Conservation (phyloP, 2,113 vertebrate species). For the Ciconia boyciana region DNA sequence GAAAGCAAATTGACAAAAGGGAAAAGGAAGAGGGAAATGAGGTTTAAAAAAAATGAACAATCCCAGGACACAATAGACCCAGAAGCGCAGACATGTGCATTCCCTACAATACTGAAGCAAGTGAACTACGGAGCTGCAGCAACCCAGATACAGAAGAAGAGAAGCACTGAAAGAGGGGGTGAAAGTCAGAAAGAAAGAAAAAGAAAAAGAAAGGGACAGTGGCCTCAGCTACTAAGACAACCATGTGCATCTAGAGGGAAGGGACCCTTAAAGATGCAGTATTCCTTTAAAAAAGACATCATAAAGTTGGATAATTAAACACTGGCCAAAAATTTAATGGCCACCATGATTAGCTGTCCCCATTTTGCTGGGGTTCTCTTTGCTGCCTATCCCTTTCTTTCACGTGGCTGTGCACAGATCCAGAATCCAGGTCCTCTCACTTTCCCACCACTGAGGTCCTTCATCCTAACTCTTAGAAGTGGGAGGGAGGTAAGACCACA, state of each 20-base stretch:
- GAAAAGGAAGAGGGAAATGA: conserved; percentile 27
- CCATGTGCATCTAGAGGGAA: conserved; percentile 69
- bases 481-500: not conserved
- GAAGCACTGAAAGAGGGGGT: conserved; percentile 39
- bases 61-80: conserved; percentile 69
- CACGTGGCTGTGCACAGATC: not conserved
- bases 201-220: conserved; percentile 66
- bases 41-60: conserved; percentile 47
- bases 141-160: conserved; percentile 66
- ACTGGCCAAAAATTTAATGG: not conserved
- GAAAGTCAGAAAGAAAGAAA: conserved; percentile 54
- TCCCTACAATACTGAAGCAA: conserved; percentile 67
- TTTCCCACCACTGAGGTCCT: not conserved
- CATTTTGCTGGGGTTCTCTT: conserved; percentile 24
- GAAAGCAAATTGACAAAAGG: conserved; percentile 51
- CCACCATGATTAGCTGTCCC: not conserved
- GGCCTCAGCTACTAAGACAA: conserved; percentile 74
- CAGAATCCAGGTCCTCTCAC: not conserved
- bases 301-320: conserved; percentile 48
- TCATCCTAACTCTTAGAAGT: not conserved
- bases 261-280: conserved; percentile 75
- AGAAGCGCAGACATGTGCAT: conserved; percentile 72
- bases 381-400: not conserved
- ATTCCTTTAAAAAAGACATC: conserved; percentile 65
- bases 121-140: conserved; percentile 61